These are phyloP conservation scores for Brachylomia viminalis DNA, from an alignment of 2,888 invertebrate species.

Conservation along the genomic window DNA sequence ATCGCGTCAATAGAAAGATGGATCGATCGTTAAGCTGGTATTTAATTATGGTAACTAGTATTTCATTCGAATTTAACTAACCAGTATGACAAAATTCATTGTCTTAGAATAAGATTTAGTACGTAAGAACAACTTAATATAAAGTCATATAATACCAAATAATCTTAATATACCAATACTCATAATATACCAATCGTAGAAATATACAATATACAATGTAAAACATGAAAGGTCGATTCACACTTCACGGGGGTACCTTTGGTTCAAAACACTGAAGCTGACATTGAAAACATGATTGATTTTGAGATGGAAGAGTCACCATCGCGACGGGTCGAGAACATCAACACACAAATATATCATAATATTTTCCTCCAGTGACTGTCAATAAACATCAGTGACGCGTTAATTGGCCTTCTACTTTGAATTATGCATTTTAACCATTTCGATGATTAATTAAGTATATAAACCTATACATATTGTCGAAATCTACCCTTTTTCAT, in stretches of 20 bases:
- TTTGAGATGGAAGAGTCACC: background rate
- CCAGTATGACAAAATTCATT: constrained; percentile 34
- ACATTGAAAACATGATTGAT: constrained; percentile 6
- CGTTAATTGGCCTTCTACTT: constrained; percentile 40
- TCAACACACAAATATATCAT: background rate
- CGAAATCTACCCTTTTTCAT: constrained; percentile 3
- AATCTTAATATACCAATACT: constrained; percentile 10
- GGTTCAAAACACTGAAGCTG: background rate
- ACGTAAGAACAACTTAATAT: constrained; percentile 33
- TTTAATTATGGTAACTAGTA: constrained; percentile 33
- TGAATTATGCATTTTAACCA: constrained; percentile 27
- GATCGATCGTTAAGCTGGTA: constrained; percentile 30
- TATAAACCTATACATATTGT: constrained; percentile 29
- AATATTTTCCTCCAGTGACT: background rate
- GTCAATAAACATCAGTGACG: constrained; percentile 28
- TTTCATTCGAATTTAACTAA: constrained; percentile 61
- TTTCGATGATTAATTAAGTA: constrained; percentile 42
- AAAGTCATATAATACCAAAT: constrained; percentile 26
- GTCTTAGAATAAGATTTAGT: constrained; percentile 41
- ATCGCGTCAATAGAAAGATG: constrained; percentile 12
- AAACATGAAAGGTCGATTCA: constrained; percentile 48
- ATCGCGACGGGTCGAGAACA: background rate
- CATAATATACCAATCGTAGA: constrained; percentile 29
- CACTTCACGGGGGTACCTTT: constrained; percentile 29
- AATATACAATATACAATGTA: constrained; percentile 55